These are phyloP conservation scores for Noturus placidus DNA, from an alignment of 2,113 vertebrate species.

Conservation along the genomic window DNA sequence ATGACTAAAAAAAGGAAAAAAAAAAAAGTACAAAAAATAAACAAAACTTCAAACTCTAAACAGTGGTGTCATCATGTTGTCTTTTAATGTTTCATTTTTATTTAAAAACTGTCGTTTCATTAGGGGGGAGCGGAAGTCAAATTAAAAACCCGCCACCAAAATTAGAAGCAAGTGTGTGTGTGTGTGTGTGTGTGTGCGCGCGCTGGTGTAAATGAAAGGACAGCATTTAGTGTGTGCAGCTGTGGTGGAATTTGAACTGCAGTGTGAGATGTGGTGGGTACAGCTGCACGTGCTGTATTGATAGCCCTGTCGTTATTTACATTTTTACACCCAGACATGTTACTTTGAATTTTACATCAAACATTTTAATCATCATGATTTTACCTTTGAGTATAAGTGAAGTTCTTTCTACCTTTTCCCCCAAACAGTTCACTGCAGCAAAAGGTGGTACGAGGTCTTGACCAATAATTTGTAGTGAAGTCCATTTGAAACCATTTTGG, in stretches of 20 bases:
- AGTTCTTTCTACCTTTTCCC: too few species aligned
- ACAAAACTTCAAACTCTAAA: constrained; percentile 57
- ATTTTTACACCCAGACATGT: too few species aligned
- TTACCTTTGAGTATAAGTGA: too few species aligned
- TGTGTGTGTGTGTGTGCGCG: too few species aligned
- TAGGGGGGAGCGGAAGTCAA: too few species aligned
- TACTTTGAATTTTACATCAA: too few species aligned
- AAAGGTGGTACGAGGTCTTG: too few species aligned
- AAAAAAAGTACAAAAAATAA: constrained; percentile 52
- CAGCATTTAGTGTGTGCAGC: not conserved
- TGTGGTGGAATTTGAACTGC: not conserved
- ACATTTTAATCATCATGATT: too few species aligned
- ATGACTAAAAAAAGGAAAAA: constrained; percentile 49
- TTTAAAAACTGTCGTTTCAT: not conserved
- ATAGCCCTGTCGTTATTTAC: too few species aligned
- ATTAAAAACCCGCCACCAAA: not conserved
- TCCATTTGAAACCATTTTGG: too few species aligned
- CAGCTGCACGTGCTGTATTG: not conserved
- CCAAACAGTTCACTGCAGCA: too few species aligned
- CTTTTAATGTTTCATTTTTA: not conserved
- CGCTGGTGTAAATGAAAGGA: not conserved
- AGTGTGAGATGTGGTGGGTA: not conserved
- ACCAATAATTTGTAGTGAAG: too few species aligned
- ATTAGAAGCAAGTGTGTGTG: not conserved
- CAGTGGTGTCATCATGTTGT: not conserved